These are phyloP conservation scores for Melanogrammus aeglefinus DNA, from an alignment of 2,797 vertebrate genomes.

Conservation along the genomic window DNA sequence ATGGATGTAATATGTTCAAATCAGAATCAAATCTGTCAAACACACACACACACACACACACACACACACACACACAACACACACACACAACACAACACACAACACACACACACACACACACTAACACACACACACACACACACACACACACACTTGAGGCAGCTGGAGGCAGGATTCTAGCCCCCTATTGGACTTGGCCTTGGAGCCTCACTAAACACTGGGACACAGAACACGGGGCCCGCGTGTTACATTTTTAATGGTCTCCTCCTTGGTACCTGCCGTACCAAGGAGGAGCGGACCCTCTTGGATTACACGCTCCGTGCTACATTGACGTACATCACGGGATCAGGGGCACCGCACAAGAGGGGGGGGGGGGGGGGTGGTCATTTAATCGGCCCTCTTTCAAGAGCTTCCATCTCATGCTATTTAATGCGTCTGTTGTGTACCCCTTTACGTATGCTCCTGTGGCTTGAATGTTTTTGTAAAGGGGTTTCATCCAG, in stretches of 20 bases:
- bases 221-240: background rate
- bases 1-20: slow-evolving; percentile 42
- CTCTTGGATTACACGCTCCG: slow-evolving; percentile 46
- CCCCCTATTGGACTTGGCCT: slow-evolving; percentile 36
- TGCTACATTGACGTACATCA: slow-evolving; percentile 26
- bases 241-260: slow-evolving; percentile 54
- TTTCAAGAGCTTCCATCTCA: too few species aligned
- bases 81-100: background rate
- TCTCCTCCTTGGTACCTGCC: slow-evolving; percentile 17
- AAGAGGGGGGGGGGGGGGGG: background rate
- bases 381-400: too few species aligned
- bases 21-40: slow-evolving; percentile 27
- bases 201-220: slow-evolving; percentile 21
- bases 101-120: slow-evolving; percentile 21
- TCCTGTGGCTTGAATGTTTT: too few species aligned
- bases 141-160: slow-evolving; percentile 26
- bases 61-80: background rate
- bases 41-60: slow-evolving; percentile 4
- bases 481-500: too few species aligned
- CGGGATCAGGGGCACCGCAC: background rate
- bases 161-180: slow-evolving; percentile 7
- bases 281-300: slow-evolving; percentile 18
- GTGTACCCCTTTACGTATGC: too few species aligned
- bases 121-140: background rate
- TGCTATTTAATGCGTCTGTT: too few species aligned